Percentiles rank a stretch among this genome's conserved stretches.
phyloP scores from a whole-genome alignment of 2,113 vertebrate genomes.

The Phalacrocorax aristotelis region DNA sequence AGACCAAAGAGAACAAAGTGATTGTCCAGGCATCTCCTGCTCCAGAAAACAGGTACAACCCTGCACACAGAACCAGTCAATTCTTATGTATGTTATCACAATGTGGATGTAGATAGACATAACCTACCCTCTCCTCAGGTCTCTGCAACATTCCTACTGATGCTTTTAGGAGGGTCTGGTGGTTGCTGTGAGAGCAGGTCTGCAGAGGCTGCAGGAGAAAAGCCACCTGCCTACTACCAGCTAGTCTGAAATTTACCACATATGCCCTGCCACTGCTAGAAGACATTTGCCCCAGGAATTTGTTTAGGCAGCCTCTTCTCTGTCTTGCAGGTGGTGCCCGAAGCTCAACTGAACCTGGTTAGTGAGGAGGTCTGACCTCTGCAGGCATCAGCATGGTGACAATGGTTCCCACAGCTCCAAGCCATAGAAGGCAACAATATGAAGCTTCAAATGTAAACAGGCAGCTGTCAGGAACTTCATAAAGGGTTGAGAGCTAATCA shows the following conservation, averaged over 20 bases:
- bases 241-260: neutral
- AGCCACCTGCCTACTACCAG: neutral
- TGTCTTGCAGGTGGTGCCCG: neutral
- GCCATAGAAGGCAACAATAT: rapidly evolving
- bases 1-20: neutral
- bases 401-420: neutral
- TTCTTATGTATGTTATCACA: neutral
- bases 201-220: neutral
- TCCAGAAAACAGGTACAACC: neutral
- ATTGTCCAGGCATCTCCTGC: neutral
- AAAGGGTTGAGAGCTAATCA: neutral
- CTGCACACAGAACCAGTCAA: neutral
- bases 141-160: neutral
- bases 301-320: neutral
- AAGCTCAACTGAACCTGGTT: neutral
- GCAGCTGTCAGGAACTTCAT: neutral
- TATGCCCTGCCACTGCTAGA: rapidly evolving
- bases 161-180: neutral
- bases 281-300: neutral
- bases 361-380: neutral
- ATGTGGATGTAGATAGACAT: rapidly evolving
- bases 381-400: rapidly evolving
- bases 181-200: neutral
- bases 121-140: neutral
- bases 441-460: neutral